These are phyloP conservation scores for Oreotragus oreotragus DNA, from an alignment of 2,113 vertebrate genomes.

Conservation along the genomic window DNA sequence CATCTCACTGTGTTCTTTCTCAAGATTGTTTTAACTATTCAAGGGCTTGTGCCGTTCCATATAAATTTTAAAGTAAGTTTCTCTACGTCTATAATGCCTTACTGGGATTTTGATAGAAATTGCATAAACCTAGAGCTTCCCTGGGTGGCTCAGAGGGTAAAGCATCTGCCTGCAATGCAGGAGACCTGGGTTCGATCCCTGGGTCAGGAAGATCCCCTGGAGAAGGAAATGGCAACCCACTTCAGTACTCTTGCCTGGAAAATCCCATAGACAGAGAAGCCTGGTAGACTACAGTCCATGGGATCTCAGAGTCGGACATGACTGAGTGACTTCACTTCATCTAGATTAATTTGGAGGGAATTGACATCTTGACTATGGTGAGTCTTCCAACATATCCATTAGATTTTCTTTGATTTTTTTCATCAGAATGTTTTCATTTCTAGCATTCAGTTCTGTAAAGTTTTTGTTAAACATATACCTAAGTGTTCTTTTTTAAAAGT, in stretches of 20 bases:
- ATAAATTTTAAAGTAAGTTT: not conserved
- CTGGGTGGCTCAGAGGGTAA: too few relatives aligned
- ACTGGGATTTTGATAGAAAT: not conserved
- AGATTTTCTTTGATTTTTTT: not conserved
- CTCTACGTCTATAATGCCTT: not conserved
- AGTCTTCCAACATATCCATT: not conserved
- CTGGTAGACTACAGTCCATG: too few relatives aligned
- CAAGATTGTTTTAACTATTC: not conserved
- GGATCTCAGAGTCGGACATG: too few relatives aligned
- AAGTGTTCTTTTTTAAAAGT: not conserved
- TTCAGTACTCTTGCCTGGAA: too few relatives aligned
- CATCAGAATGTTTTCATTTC: not conserved
- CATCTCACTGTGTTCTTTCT: not conserved
- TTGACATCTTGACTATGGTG: not conserved
- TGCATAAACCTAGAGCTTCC: not conserved
- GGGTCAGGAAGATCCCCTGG: too few relatives aligned
- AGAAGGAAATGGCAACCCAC: too few relatives aligned
- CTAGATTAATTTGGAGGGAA: not conserved
- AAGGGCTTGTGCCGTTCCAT: not conserved
- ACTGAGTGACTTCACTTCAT: too few relatives aligned
- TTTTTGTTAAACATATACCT: not conserved
- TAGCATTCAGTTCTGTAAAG: not conserved
- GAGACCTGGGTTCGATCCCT: too few relatives aligned
- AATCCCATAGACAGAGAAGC: too few relatives aligned
- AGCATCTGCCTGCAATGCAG: too few relatives aligned